A percentile compares a stretch with the other conserved stretches of the same genome.
These are phyloP conservation scores for Drosophila oshimai DNA, from an alignment of 1,140 invertebrate genomes.

Conservation along the genomic window DNA sequence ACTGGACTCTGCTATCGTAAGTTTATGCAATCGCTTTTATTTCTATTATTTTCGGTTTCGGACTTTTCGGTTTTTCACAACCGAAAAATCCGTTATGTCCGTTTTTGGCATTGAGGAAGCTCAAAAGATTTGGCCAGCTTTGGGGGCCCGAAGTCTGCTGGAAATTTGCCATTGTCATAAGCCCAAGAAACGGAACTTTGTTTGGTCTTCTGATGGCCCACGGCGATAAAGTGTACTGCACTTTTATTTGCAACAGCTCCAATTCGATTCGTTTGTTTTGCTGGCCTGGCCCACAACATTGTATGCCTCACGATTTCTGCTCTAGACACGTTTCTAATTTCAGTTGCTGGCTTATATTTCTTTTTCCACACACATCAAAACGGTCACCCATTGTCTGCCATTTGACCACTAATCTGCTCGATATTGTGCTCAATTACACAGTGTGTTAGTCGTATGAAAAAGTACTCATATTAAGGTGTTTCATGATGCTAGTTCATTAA, in stretches of 20 bases:
- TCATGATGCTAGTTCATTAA: constrained; percentile 60
- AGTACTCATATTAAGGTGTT: constrained; percentile 42
- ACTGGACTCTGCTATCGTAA: constrained; percentile 42
- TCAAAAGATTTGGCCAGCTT: constrained; percentile 26
- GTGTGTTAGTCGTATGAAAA: constrained; percentile 17
- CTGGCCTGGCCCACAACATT: constrained; percentile 6
- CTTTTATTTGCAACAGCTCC: constrained; percentile 27
- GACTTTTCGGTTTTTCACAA: constrained; percentile 18
- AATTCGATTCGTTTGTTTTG: constrained; percentile 34
- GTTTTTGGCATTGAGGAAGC: constrained; percentile 67
- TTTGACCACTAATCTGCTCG: constrained; percentile 56
- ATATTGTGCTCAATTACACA: constrained; percentile 50
- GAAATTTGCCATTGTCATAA: constrained; percentile 49
- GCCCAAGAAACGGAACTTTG: constrained; percentile 53
- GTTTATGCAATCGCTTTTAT: constrained; percentile 35
- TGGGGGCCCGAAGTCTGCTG: constrained; percentile 3
- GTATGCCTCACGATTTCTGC: constrained; percentile 60
- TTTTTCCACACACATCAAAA: constrained; percentile 52
- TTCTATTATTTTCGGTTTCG: constrained; percentile 23
- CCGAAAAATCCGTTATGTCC: constrained; percentile 19
- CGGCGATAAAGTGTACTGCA: constrained; percentile 40
- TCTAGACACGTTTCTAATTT: constrained; percentile 62
- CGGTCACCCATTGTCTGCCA: constrained; percentile 53
- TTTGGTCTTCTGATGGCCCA: constrained; percentile 44
- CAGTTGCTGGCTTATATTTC: constrained; percentile 71